A percentile compares a stretch with the other conserved stretches of the same genome.
These are phyloP conservation scores for Orthonevra nobilis DNA, from an alignment of 2,888 invertebrate species.

Conservation along the genomic window DNA sequence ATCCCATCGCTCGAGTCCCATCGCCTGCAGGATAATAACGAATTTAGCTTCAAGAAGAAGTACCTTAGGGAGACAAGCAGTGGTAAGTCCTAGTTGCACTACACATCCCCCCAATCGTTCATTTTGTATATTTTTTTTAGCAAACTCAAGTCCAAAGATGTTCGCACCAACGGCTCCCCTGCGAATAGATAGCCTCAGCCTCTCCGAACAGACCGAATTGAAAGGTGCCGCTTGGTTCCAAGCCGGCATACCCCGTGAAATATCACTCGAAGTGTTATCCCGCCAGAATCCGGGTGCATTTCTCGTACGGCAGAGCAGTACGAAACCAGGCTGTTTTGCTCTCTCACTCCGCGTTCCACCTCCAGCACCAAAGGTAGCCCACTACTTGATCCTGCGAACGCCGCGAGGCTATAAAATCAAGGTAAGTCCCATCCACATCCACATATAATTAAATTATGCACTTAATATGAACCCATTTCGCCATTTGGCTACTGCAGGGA, in stretches of 20 bases:
- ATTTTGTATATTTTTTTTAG: slow-evolving; percentile 73
- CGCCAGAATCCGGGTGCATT: slow-evolving; percentile 96
- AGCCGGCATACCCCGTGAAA: slow-evolving; percentile 96
- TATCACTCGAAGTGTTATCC: slow-evolving; percentile 94
- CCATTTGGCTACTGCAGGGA: slow-evolving; percentile 85
- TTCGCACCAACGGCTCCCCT: slow-evolving; percentile 79
- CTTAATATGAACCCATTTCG: slow-evolving; percentile 52
- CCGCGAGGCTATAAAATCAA: slow-evolving; percentile 95
- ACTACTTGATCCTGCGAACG: slow-evolving; percentile 95
- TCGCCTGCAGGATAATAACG: slow-evolving; percentile 77
- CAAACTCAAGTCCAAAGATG: slow-evolving; percentile 81
- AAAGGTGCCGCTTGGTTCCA: slow-evolving; percentile 97
- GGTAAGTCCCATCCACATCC: slow-evolving; percentile 81
- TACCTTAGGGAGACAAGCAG: slow-evolving; percentile 80
- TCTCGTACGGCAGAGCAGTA: slow-evolving; percentile 96
- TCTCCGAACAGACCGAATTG: slow-evolving; percentile 89
- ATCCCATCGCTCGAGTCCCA: slow-evolving; percentile 76
- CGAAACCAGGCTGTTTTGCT: slow-evolving; percentile 96
- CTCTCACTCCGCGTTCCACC: slow-evolving; percentile 96
- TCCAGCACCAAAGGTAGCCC: slow-evolving; percentile 89
- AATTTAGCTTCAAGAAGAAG: slow-evolving; percentile 78
- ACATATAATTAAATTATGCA: slow-evolving; percentile 18
- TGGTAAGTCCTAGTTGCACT: slow-evolving; percentile 77
- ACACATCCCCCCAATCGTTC: too few species aligned
- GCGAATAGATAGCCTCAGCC: slow-evolving; percentile 84